A percentile compares a stretch with the other conserved stretches of the same genome.
Evolutionary conservation across 1,140 invertebrate genomes (phyloP).

Genomic region (Heterodera schachtii): DNA sequence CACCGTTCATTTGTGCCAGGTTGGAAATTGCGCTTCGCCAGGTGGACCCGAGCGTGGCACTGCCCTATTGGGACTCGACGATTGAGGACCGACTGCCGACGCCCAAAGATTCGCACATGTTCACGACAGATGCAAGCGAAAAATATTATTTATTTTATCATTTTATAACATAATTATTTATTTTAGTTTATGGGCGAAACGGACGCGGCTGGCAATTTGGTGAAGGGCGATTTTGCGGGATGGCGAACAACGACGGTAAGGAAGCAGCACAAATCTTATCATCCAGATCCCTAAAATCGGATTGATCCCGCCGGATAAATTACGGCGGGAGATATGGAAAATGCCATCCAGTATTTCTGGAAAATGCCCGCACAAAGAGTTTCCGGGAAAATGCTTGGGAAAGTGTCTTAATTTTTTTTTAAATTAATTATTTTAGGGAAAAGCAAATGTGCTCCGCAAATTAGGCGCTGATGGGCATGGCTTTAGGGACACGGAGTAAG

Average conservation of each 20-base stretch:
- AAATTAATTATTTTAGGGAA: constrained; percentile 24
- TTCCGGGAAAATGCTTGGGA: too few species aligned
- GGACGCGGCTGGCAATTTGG: constrained; percentile 53
- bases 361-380: too few species aligned
- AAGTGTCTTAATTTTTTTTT: too few species aligned
- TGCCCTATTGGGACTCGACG: constrained; percentile 68
- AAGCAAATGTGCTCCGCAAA: constrained; percentile 29
- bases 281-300: too few species aligned
- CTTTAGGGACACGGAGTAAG: constrained; percentile 30
- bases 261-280: too few species aligned
- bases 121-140: constrained; percentile 55
- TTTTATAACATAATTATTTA: constrained; percentile 1
- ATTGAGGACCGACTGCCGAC: constrained; percentile 65
- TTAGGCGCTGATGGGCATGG: constrained; percentile 40
- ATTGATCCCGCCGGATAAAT: too few species aligned
- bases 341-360: too few species aligned
- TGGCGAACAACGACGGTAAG: constrained; percentile 46
- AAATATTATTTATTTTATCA: background rate
- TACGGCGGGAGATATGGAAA: too few species aligned
- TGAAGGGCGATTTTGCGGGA: constrained; percentile 38
- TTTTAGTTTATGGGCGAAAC: constrained; percentile 59
- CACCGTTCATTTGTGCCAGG: background rate
- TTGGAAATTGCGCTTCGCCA: constrained; percentile 37
- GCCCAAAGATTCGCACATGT: constrained; percentile 64
- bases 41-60: constrained; percentile 57